Base-by-base conservation (phyloP, 2,888 invertebrate species). In the Eucera pruinosa region DNA sequence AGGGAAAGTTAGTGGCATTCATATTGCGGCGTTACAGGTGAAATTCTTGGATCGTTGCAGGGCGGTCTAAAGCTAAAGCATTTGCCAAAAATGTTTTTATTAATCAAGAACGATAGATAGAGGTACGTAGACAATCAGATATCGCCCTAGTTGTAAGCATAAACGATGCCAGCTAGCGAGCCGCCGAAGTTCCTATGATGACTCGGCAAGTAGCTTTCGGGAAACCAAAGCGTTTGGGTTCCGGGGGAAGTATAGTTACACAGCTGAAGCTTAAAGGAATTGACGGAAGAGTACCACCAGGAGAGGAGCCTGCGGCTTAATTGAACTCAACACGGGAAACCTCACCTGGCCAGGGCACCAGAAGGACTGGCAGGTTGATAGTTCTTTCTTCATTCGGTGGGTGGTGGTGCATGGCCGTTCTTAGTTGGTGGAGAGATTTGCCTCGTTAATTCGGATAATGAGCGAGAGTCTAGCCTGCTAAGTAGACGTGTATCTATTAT, bases 321-420 rank as follows among this genome's bases (percentile, higher is more conserved):
- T 33, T 5, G 3, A 7, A 7, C 33, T 33, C 33, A 3, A 33
- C 33, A 33, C 33, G 33, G 33, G 7, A 33, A 33, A 33, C 33
- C 33, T 33, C 33, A 33, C 33, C 33, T 5, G 7, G 33, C 33
- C 33, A 3, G 7, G 33, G 7, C 33, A 33, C 33, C 33, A 7
- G 33, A 33, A 95, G 94, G 94, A 95, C 94, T 94, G 94, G 94
- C 94, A 94, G 94, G 95, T 94, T 94, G 94, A 95, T 91, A 94
- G 94, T 94, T 95, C 94, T 95, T 95, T 95, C 95, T 94, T 94
- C 94, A 95, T 94, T 94, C 93, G 93, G 93, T 95, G 94, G 94
- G 93, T 95, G 94, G 94, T 95, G 95, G 94, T 94, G 94, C 94
- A 95, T 95, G 95, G 94, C 94, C 94, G 94, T 95, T 33, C 33